Evolutionary conservation across 92 coral and sea anemone species (phyloP), one percentile per base, ranked within the genome.

Genomic region (Porites cylindrica): DNA sequence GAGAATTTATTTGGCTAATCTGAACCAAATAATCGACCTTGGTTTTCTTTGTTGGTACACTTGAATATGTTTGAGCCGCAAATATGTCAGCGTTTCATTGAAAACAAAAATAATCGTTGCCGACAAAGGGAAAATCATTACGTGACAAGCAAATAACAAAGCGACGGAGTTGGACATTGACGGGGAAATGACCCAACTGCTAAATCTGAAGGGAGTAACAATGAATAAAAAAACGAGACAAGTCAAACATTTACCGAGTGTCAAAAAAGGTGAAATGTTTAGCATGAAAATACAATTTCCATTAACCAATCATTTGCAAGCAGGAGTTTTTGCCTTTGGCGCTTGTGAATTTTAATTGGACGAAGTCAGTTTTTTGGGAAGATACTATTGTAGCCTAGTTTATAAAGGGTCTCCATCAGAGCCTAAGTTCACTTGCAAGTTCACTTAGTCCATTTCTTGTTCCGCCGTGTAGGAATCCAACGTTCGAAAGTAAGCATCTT

Each of bases 181-280:
- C 87, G 63, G 74, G 73, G 64, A 62, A 83, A 83, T 52, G 81
- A 74, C 64, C 80, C 50, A 83, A 83, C 87, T 83, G 80, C 80
- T 61, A 75, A 83, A 83, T 75, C 87, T 66, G 65, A 83, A 63
- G 12, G 87, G 50, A 51, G 20, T 19, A 64, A 83, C 87, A 83
- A 83, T 83, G 72, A 72, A 29, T 62, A 74, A 62, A 74, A 72
- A 43, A 64, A 67, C 62, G 72, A 83, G 64, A 83, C 87, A 85
- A 83, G 84, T 80, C 82, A 92, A 92, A 92, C 95, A 92, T 92
- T 92, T 61, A 92, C 95, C 80, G 56, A 54, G 73, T 66, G 89
- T 77, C 89, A 92, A 92, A 76, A 87, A 80, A 24, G 72, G 77
- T 85, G 91, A 89, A 38, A 75, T 72, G 89, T 76, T 92, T 86